These are phyloP conservation scores for Oxycera nigricornis DNA, from an alignment of 2,888 invertebrate species.

Conservation along the genomic window DNA sequence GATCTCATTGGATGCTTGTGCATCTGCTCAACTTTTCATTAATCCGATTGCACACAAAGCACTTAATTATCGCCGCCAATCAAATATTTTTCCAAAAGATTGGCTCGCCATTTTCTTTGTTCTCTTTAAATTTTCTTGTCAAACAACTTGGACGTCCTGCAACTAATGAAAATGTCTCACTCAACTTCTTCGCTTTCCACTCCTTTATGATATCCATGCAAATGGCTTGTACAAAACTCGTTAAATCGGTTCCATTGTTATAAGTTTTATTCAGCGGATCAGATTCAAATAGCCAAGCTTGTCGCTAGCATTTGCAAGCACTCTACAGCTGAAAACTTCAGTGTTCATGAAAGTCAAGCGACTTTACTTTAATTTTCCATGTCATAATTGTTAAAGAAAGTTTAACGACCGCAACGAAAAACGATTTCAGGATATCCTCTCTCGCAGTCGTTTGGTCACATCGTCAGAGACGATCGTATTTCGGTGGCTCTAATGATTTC, in stretches of 20 bases:
- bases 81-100: conserved; percentile 5
- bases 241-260: conserved; percentile 24
- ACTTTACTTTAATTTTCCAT: background rate
- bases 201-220: conserved; percentile 1
- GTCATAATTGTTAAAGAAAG: conserved; percentile 21
- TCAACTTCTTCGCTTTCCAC: too few species aligned
- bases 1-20: too few species aligned
- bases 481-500: conserved; percentile 16
- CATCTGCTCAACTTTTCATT: too few species aligned
- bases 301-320: background rate
- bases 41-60: too few species aligned
- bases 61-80: too few species aligned
- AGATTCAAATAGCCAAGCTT: background rate
- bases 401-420: conserved; percentile 16
- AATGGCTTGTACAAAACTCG: conserved; percentile 19
- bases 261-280: conserved; percentile 4
- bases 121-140: background rate
- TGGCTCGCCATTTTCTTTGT: background rate
- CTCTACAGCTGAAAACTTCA: background rate
- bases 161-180: background rate
- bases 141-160: background rate
- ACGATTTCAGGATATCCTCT: conserved; percentile 23
- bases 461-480: background rate
- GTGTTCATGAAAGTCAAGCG: background rate
- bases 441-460: background rate